Evolutionary conservation across 2,888 invertebrate species (phyloP), one percentile per base, ranked within the genome.

Genomic region (Hylaea fasciaria): DNA sequence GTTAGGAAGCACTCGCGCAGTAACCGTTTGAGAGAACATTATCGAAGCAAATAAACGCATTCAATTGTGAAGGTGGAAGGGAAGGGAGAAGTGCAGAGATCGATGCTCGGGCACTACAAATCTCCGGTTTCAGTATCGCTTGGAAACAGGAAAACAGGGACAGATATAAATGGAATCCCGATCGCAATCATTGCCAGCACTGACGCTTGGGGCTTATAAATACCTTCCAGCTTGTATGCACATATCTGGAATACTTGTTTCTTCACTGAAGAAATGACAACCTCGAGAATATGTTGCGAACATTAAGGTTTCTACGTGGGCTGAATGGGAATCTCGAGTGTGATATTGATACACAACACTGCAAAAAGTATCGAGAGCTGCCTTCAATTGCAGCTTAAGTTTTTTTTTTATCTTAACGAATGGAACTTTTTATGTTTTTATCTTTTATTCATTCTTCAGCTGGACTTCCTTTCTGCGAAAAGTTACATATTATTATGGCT

Each of bases 91-190:
- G 48, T 13, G 40, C 62, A 46, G 60, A 66, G 72, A 70, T 69
- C 70, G 72, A 68, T 66, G 71, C 68, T 68, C 71, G 62, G 65
- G 61, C 59, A 71, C 70, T 69, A 70, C 66, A 46, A 53, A 62
- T 65, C 65, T 57, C 66, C 65, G 66, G 65, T 72, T 64, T 62
- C 66, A 56, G 68, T 66, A 72, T 78, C 64, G 75, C 77, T 65
- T 74, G 73, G 76, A 73, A 78, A 83, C 86, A 87, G 85, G 85
- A 86, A 87, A 86, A 84, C 83, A 78, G 77, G 78, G 77, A 77
- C 80, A 82, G 78, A 79, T 81, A 83, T 81, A 84, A 83, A 82
- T 82, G 84, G 83, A 83, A 84, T 84, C 82, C 79, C 75, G 79
- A 81, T 80, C 74, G 75, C 71, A 69, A 72, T 68, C 70, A 66